Percentiles rank a stretch among this genome's conserved stretches.
phyloP scores from a whole-genome alignment of 2,113 vertebrate genomes.

The Aythya baeri region DNA sequence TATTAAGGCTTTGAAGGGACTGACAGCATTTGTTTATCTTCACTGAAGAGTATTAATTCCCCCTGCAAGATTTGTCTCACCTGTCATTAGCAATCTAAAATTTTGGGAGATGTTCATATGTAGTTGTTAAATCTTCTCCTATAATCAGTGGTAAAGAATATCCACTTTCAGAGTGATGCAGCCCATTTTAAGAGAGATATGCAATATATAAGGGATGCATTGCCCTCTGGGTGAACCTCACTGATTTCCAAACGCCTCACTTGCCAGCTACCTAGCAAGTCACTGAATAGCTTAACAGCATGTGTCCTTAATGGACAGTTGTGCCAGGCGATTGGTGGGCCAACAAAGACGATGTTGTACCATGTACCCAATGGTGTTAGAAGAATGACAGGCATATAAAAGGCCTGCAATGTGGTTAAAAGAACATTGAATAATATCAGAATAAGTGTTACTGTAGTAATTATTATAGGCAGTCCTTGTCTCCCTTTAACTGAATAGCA shows the following conservation, averaged over 20 bases:
- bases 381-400: background rate
- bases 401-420: background rate
- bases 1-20: background rate
- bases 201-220: rapidly evolving
- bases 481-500: background rate
- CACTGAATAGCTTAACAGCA: background rate
- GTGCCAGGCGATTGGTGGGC: background rate
- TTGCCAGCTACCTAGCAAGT: background rate
- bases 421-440: background rate
- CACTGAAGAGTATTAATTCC: background rate
- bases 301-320: background rate
- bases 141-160: background rate
- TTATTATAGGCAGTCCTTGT: background rate
- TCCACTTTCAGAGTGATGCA: background rate
- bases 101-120: background rate
- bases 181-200: background rate
- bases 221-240: background rate
- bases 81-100: background rate
- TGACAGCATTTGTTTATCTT: background rate
- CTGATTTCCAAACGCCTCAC: background rate
- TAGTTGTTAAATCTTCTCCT: background rate
- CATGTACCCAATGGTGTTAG: background rate
- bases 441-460: background rate
- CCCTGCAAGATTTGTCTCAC: background rate
- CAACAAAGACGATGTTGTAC: background rate